Base-by-base conservation (phyloP, 2,888 invertebrate genomes). In the Frankliniella intonsa region DNA sequence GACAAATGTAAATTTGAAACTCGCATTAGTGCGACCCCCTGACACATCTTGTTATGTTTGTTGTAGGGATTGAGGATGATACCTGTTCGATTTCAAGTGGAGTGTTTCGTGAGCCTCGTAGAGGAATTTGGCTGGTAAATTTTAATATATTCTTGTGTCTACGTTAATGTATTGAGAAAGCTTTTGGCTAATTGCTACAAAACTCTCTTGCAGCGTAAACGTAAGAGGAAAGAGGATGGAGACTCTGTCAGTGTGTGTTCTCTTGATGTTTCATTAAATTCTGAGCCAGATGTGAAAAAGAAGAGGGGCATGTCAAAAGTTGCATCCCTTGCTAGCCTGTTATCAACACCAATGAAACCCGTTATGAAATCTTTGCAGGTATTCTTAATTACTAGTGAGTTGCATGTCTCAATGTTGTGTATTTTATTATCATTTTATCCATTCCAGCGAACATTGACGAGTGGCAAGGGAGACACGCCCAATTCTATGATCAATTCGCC, bases 191-290 rank as follows among this genome's bases (percentile, higher is more conserved):
- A 62, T 8, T 0, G 5, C 69, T 76, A 12, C 3, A 14, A 55
- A 55, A 19, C 19, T 9, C 69, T 25, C 22, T 76, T 69, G 50
- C 38, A 51, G 27, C 55, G 55, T 55, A 51, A 81, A 25, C 17
- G n/a, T 9, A 50, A 62, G 50, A 76, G 51, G 80, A 81, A 50
- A 82, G 85, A 86, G 49, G 87, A 87, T 80, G 87, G 87, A 81
- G 87, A 87, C 85, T 87, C 87, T 10, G 86, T 87, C 25, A 87
- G 87, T 83, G 83, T 87, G 50, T 86, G 85, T 84, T 87, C 87
- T 0, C 87, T 87, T 87, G 87, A 87, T 81, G 86, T 87, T 83
- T 87, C 87, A 1, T 84, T 87, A n/a, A 87, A 87, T 80, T 86
- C 86, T 0, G 86, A 85, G 1, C 81, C 85, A 81, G 82, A 85